These are phyloP conservation scores for Spatulosminthurus flaviceps DNA, from an alignment of 2,888 invertebrate genomes.

Conservation along the genomic window DNA sequence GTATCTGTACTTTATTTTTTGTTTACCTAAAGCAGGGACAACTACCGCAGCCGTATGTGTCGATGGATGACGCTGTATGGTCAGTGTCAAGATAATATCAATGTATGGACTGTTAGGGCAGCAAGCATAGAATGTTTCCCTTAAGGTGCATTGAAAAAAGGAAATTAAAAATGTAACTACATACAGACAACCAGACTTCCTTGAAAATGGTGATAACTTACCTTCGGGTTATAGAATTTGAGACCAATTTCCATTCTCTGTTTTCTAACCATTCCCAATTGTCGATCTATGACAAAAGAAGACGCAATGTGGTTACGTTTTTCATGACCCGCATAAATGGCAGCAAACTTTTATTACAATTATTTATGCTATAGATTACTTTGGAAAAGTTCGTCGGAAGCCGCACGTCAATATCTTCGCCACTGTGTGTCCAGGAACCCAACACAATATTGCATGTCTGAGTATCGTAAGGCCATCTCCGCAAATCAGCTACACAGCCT, in stretches of 20 bases:
- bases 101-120: constrained; percentile 57
- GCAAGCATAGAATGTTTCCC: constrained; percentile 31
- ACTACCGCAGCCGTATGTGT: constrained; percentile 62
- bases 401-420: constrained; percentile 69
- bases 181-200: not conserved
- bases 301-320: not conserved
- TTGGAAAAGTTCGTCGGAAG: constrained; percentile 57
- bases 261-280: constrained; percentile 51
- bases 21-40: constrained; percentile 60
- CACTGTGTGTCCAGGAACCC: constrained; percentile 78
- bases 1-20: not conserved
- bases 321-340: not conserved
- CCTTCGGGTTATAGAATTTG: constrained; percentile 40
- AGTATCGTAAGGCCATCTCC: constrained; percentile 79
- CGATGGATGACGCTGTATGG: constrained; percentile 46
- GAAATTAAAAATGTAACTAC: not conserved
- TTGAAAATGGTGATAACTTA: no score
- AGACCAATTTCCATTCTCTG: constrained; percentile 60
- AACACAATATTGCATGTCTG: constrained; percentile 76
- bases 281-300: constrained; percentile 53
- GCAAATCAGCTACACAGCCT: constrained; percentile 69
- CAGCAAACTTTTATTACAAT: not conserved
- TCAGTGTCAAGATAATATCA: constrained; percentile 54
- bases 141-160: no score
- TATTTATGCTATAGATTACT: constrained; percentile 8